Conservation (phyloP, 2,797 vertebrate genomes). For the Gobionotothen gibberifrons region DNA sequence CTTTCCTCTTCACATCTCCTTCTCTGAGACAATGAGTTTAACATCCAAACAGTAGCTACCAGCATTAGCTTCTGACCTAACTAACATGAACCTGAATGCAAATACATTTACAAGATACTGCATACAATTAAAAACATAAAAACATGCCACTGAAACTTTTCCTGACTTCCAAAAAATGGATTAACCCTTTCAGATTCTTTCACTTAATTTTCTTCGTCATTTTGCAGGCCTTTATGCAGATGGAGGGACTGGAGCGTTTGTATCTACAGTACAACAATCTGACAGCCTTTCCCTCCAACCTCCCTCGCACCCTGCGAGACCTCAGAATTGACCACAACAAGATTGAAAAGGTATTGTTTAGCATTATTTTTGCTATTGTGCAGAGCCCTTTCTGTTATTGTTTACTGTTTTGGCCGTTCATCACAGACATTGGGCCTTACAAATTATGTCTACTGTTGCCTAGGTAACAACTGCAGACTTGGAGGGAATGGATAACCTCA, state of each 20-base stretch:
- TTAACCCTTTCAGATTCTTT: too few relatives aligned
- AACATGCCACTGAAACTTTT: too few relatives aligned
- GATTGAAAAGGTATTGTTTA: conserved; percentile 85
- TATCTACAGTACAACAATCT: conserved; percentile 96
- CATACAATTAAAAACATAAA: too few relatives aligned
- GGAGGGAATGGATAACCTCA: conserved; percentile 94
- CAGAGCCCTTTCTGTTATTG: background rate
- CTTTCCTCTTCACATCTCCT: too few relatives aligned
- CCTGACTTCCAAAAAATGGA: too few relatives aligned
- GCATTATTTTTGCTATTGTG: background rate
- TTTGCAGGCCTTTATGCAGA: conserved; percentile 87
- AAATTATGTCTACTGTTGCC: conserved; percentile 28
- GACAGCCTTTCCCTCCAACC: conserved; percentile 87
- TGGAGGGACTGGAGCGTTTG: conserved; percentile 88
- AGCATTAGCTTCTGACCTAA: background rate
- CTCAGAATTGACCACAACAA: conserved; percentile 91
- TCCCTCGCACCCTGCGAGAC: conserved; percentile 90
- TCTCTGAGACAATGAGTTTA: too few relatives aligned
- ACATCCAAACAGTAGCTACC: too few relatives aligned
- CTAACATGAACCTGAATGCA: too few relatives aligned
- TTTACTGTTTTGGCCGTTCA: background rate
- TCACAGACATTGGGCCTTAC: conserved; percentile 10
- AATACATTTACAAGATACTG: too few relatives aligned
- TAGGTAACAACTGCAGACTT: conserved; percentile 86
- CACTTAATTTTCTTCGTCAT: background rate